A percentile compares a stretch with the other conserved stretches of the same genome.
phyloP scores from a whole-genome alignment of 1,140 invertebrate genomes.

The Palaemon carinicauda region DNA sequence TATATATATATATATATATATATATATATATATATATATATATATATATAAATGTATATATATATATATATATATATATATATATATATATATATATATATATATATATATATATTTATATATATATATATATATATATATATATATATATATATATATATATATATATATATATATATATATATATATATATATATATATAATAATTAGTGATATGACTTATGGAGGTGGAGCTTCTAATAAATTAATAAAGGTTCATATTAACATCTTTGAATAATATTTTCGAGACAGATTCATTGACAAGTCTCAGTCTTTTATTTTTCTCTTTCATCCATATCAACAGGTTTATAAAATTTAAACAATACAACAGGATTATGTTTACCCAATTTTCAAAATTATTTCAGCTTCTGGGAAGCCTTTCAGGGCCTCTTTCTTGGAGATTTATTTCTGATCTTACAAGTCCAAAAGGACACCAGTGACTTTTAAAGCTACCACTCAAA shows the following conservation, averaged over 20 bases:
- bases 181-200: constrained; percentile 30
- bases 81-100: constrained; percentile 30
- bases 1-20: constrained; percentile 27
- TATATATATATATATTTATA: constrained; percentile 23
- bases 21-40: constrained; percentile 25
- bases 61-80: constrained; percentile 30
- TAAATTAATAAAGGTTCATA: no score
- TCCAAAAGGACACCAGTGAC: no score
- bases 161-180: constrained; percentile 32
- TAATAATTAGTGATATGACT: not conserved
- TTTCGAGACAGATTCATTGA: not conserved
- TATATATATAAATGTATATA: constrained; percentile 25
- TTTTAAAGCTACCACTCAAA: no score
- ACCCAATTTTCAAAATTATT: no score
- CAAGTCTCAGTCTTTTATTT: no score
- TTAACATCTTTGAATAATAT: not conserved
- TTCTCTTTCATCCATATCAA: no score
- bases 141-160: constrained; percentile 25
- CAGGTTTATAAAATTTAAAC: no score
- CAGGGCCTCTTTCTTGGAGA: no score
- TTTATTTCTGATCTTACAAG: no score
- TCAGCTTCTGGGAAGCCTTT: no score
- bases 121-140: constrained; percentile 32
- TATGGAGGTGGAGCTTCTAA: no score
- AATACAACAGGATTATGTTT: no score